Percentiles rank a stretch among this genome's conserved stretches.
Evolutionary conservation across 1,140 invertebrate species (phyloP).

Genomic region (Scaptomyza pallida): DNA sequence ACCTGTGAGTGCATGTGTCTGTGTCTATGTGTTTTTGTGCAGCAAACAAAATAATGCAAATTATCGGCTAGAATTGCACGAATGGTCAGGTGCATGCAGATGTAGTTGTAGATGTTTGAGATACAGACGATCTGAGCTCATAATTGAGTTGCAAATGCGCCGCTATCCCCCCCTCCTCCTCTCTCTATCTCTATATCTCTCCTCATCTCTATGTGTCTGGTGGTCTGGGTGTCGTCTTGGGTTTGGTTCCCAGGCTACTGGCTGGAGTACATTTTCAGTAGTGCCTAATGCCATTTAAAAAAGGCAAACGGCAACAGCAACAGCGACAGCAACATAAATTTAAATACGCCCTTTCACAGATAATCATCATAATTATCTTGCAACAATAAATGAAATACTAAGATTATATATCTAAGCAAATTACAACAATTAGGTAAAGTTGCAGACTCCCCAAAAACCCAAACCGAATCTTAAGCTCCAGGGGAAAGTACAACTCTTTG

Average conservation of each 20-base stretch:
- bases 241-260: constrained; percentile 60
- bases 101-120: constrained; percentile 34
- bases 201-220: constrained; percentile 2
- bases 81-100: constrained; percentile 74
- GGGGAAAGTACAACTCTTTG: constrained; percentile 61
- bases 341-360: constrained; percentile 75
- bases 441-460: constrained; percentile 50
- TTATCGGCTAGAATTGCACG: constrained; percentile 77
- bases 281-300: constrained; percentile 41
- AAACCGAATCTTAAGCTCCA: constrained; percentile 46
- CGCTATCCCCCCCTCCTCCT: constrained; percentile 8
- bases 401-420: constrained; percentile 62
- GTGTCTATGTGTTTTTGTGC: neutral
- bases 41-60: constrained; percentile 75
- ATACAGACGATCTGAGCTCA: constrained; percentile 40
- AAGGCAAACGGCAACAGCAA: neutral
- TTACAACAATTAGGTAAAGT: constrained; percentile 75
- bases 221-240: constrained; percentile 11
- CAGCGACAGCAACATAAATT: constrained; percentile 27
- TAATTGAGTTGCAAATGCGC: constrained; percentile 77
- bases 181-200: no score
- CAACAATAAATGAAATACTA: constrained; percentile 74
- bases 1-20: constrained; percentile 47
- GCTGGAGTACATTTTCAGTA: constrained; percentile 31
- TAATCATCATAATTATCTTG: constrained; percentile 81